Percentiles rank a stretch among this genome's conserved stretches.
phyloP scores from a whole-genome alignment of 2,888 invertebrate species.

The Erebia palarica region DNA sequence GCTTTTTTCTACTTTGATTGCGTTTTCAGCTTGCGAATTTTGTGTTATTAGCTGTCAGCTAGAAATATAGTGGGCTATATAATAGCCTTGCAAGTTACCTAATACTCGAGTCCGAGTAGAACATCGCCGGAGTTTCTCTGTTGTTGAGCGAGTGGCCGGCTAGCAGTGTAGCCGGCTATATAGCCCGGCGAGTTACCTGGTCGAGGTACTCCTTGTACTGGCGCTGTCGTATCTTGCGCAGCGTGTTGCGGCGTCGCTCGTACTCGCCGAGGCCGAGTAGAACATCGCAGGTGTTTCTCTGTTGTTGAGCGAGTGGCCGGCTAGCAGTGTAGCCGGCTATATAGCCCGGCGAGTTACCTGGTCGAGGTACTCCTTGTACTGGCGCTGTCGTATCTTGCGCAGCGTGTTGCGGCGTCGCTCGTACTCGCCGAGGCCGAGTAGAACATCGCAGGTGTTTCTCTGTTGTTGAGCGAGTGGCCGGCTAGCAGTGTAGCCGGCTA shows the following conservation, averaged over 20 bases:
- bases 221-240: slow-evolving; percentile 74
- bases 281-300: slow-evolving; percentile 65
- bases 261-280: slow-evolving; percentile 82
- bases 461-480: slow-evolving; percentile 84
- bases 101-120: slow-evolving; percentile 77
- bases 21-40: no score
- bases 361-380: slow-evolving; percentile 82
- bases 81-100: slow-evolving; percentile 57
- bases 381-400: slow-evolving; percentile 75
- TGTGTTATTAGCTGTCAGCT: slow-evolving; percentile 60
- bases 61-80: no score
- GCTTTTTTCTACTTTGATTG: no score
- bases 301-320: not conserved
- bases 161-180: slow-evolving; percentile 63
- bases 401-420: slow-evolving; percentile 79
- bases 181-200: slow-evolving; percentile 59
- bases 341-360: slow-evolving; percentile 59
- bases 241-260: slow-evolving; percentile 77
- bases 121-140: slow-evolving; percentile 65
- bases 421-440: slow-evolving; percentile 83
- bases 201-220: slow-evolving; percentile 83
- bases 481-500: slow-evolving; percentile 80
- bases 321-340: slow-evolving; percentile 63
- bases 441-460: slow-evolving; percentile 67
- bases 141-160: not conserved